A percentile compares a stretch with the other conserved stretches of the same genome.
Conservation (phyloP, 2,113 vertebrate species). For the Jaculus jaculus region DNA sequence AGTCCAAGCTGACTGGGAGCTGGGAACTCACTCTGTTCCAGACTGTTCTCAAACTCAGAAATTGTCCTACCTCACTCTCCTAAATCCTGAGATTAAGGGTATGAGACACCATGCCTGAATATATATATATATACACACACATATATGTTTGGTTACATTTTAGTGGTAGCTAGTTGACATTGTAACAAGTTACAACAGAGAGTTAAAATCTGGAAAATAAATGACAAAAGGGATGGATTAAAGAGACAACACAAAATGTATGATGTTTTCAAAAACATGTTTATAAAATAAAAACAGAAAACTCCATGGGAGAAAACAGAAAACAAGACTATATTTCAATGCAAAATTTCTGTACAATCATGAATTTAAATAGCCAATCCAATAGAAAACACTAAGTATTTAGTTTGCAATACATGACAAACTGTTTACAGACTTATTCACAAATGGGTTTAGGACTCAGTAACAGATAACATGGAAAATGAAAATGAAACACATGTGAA, state of each 20-base stretch:
- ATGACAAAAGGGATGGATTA: neutral
- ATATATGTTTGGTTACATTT: too few relatives aligned
- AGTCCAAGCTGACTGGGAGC: too few relatives aligned
- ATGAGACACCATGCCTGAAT: too few relatives aligned
- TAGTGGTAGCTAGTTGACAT: too few relatives aligned
- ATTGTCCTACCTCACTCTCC: too few relatives aligned
- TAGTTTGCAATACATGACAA: neutral
- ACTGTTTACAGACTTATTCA: neutral
- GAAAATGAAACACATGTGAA: neutral
- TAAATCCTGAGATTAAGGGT: too few relatives aligned
- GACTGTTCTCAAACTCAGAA: too few relatives aligned
- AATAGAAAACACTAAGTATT: neutral
- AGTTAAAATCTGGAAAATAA: too few relatives aligned
- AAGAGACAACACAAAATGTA: neutral
- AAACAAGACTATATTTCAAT: slow-evolving; percentile 27
- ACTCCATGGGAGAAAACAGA: neutral
- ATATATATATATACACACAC: too few relatives aligned
- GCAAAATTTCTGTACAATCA: neutral
- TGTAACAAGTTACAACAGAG: neutral
- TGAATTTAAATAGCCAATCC: slow-evolving; percentile 12
- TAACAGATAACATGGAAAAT: neutral
- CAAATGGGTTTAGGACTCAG: neutral
- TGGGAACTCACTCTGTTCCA: too few relatives aligned
- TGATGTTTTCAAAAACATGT: neutral
- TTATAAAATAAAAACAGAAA: slow-evolving; percentile 34